Conservation (phyloP, 2,888 invertebrate species). For the Helleia helle region DNA sequence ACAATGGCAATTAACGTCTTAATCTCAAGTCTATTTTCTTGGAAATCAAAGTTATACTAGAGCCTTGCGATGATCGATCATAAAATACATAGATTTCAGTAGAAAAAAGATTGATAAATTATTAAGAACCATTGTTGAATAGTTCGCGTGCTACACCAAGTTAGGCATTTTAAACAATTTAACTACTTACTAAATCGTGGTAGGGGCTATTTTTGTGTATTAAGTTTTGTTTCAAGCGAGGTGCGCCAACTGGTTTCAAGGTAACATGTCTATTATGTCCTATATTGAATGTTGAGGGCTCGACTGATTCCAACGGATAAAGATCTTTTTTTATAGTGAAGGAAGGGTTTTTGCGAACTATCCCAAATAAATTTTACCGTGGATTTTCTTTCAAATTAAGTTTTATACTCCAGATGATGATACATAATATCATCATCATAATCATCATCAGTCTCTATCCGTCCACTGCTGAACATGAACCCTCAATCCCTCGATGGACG, state of each 20-base stretch:
- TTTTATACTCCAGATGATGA: no score
- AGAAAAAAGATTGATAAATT: neutral
- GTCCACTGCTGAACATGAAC: no score
- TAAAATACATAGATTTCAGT: neutral
- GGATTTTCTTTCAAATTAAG: no score
- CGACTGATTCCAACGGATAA: neutral
- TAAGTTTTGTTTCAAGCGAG: slow-evolving; percentile 1
- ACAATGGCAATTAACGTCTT: no score
- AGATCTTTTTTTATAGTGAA: neutral
- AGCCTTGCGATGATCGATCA: neutral
- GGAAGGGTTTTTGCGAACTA: no score
- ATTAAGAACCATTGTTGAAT: neutral
- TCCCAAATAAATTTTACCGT: no score
- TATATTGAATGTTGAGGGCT: neutral
- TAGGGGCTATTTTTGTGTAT: neutral
- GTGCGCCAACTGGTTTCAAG: neutral
- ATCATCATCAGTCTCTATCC: no score
- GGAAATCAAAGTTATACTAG: neutral
- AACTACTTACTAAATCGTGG: neutral
- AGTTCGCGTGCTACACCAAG: neutral
- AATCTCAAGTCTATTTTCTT: no score
- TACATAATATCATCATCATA: no score
- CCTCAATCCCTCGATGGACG: no score
- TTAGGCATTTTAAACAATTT: neutral
- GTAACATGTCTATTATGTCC: neutral